phyloP scores from a whole-genome alignment of 2,888 invertebrate species.

The Drosophila lacicola region DNA sequence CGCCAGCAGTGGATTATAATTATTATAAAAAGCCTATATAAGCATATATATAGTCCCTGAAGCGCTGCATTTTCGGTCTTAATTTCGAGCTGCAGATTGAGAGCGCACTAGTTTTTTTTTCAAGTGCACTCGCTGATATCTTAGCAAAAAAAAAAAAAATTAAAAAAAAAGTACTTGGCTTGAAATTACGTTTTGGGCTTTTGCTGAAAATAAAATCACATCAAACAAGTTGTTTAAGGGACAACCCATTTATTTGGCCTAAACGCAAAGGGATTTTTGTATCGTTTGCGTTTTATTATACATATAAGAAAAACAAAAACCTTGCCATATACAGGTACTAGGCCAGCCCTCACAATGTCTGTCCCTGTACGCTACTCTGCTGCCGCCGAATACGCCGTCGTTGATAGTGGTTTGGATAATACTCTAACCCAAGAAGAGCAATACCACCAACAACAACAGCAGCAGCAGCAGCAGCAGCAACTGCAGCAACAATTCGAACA shows the following conservation, averaged over 20 bases:
- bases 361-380: constrained; percentile 86
- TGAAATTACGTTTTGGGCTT: constrained; percentile 55
- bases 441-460: constrained; percentile 80
- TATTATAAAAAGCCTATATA: constrained; percentile 4
- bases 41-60: constrained; percentile 44
- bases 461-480: constrained; percentile 63
- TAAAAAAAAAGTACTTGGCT: constrained; percentile 40
- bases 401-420: constrained; percentile 84
- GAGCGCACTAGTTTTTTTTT: constrained; percentile 46
- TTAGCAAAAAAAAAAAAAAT: constrained; percentile 13
- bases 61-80: constrained; percentile 69
- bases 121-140: constrained; percentile 69
- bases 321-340: constrained; percentile 84
- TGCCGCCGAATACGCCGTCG: constrained; percentile 85
- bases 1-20: constrained; percentile 50
- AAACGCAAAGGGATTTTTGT: constrained; percentile 51
- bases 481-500: constrained; percentile 47
- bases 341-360: constrained; percentile 86
- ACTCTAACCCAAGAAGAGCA: constrained; percentile 83
- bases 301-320: constrained; percentile 43
- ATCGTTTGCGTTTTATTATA: constrained; percentile 45
- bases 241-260: constrained; percentile 55
- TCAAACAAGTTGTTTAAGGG: constrained; percentile 55
- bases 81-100: constrained; percentile 79
- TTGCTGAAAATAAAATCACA: constrained; percentile 84